Percentiles rank a stretch among this genome's conserved stretches.
Conservation (phyloP, 2,797 vertebrate species). For the Toxotes lorentzi region DNA sequence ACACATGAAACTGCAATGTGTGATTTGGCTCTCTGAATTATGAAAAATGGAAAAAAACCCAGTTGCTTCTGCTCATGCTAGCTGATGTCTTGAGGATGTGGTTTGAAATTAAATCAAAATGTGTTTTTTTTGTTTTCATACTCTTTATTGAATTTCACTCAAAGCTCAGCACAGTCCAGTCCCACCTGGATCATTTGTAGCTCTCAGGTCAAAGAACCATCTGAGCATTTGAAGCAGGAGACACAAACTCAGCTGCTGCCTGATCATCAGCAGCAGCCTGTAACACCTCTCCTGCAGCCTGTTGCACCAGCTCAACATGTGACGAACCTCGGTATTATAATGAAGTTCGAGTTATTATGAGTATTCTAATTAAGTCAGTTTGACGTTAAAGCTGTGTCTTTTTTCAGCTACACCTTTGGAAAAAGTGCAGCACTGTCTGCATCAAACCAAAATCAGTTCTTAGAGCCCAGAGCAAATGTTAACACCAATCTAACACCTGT, state of each 20-base stretch:
- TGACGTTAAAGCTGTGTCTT: neutral
- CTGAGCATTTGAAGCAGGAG: neutral
- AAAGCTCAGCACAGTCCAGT: neutral
- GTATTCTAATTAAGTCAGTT: neutral
- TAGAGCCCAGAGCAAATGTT: neutral
- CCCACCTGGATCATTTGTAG: neutral
- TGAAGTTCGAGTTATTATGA: neutral
- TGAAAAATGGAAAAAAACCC: neutral
- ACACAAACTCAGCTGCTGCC: conserved; percentile 2
- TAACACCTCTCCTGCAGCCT: neutral
- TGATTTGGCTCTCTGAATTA: neutral
- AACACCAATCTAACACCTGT: neutral
- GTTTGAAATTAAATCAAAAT: neutral
- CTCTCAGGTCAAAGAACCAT: conserved; percentile 14
- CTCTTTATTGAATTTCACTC: neutral
- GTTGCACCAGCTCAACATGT: conserved; percentile 12
- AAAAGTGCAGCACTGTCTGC: neutral
- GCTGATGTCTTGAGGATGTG: neutral
- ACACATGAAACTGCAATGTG: conserved; percentile 4
- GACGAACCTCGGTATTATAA: neutral
- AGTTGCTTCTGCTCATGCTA: neutral
- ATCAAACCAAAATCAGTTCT: neutral
- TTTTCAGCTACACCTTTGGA: neutral
- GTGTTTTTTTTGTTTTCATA: neutral
- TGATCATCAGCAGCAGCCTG: neutral